These are phyloP conservation scores for Platycercus adscitus DNA, from an alignment of 2,113 vertebrate species.

Conservation along the genomic window DNA sequence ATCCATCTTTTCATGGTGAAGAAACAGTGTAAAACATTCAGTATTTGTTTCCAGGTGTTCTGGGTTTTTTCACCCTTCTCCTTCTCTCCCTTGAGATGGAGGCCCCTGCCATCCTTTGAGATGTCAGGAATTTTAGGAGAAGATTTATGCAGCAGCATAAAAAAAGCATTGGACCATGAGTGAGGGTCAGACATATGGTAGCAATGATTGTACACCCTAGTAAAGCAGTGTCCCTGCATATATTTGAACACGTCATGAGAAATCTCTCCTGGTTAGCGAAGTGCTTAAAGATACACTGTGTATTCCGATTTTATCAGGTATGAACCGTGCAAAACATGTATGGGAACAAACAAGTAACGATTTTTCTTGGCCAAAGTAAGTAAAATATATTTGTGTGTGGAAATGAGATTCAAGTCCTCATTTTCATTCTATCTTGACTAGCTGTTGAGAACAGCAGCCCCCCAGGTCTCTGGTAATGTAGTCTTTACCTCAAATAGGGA, in stretches of 20 bases:
- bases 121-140: slow-evolving; percentile 25
- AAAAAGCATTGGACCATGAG: slow-evolving; percentile 8
- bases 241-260: neutral
- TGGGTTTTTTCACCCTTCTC: slow-evolving; percentile 26
- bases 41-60: slow-evolving; percentile 28
- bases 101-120: slow-evolving; percentile 8
- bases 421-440: slow-evolving; percentile 15
- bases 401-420: neutral
- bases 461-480: slow-evolving; percentile 52
- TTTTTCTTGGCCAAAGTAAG: neutral
- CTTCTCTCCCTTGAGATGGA: neutral
- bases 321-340: fast-evolving
- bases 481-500: slow-evolving; percentile 64
- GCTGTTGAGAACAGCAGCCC: neutral
- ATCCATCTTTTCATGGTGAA: neutral
- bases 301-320: neutral
- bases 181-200: slow-evolving; percentile 19
- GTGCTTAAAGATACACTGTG: neutral
- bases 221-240: neutral
- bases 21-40: neutral
- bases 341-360: neutral
- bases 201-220: neutral
- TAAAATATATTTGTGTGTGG: neutral
- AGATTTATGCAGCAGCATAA: slow-evolving; percentile 33
- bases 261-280: neutral